Conservation (phyloP, 2,797 vertebrate species). For the Cuculus canorus region DNA sequence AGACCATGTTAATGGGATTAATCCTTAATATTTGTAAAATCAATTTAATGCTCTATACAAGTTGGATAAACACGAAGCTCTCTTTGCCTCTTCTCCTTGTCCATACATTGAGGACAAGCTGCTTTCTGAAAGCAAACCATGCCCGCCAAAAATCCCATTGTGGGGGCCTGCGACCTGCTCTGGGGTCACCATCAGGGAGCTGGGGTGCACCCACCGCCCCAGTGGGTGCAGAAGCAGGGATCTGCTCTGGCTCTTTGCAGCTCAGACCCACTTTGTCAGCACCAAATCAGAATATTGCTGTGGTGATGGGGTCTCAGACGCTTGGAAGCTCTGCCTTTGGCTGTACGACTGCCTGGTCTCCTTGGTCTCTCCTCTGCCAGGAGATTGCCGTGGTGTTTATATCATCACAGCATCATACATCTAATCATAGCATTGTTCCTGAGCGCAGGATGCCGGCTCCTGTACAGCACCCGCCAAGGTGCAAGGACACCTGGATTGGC, state of each 20-base stretch:
- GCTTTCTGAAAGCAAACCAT: fast-evolving
- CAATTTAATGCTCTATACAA: neutral
- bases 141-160: neutral
- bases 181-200: fast-evolving
- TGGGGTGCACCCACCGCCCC: neutral
- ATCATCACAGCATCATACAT: neutral
- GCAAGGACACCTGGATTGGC: neutral
- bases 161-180: fast-evolving
- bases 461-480: neutral
- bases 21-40: neutral
- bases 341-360: neutral
- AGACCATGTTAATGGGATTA: neutral
- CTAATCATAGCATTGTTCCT: neutral
- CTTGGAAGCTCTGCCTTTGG: neutral
- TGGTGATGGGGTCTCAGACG: neutral
- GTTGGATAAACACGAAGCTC: neutral
- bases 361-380: neutral
- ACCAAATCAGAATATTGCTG: neutral
- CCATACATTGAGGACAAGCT: neutral
- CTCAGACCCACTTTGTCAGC: neutral
- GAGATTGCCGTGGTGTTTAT: no score
- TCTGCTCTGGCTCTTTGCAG: neutral
- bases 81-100: neutral
- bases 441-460: neutral
- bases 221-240: neutral